Percentiles rank a stretch among this genome's conserved stretches.
Evolutionary conservation across 2,113 vertebrate genomes (phyloP).

Genomic region (Chelonoidis abingdonii): DNA sequence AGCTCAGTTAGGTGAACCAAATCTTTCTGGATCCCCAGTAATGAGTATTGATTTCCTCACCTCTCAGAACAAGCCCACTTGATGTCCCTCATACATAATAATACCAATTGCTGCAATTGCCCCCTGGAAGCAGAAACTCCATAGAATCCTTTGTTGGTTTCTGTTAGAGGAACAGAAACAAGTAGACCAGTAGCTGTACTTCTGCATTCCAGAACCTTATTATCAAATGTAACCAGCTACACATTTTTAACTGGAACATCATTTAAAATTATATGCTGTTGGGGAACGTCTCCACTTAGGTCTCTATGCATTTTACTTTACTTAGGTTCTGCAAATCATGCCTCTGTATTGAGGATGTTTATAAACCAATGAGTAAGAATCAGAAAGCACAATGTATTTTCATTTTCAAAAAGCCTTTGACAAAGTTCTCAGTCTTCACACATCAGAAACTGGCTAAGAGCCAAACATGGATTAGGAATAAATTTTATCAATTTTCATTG

Average conservation of each 20-base stretch:
- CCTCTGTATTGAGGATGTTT: background rate
- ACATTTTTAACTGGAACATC: background rate
- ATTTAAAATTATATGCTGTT: too few relatives aligned
- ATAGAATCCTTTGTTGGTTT: background rate
- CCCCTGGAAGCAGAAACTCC: background rate
- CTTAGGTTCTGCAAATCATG: background rate
- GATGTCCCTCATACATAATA: fast-evolving
- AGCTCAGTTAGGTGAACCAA: background rate
- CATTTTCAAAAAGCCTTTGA: background rate
- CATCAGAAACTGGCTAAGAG: too few relatives aligned
- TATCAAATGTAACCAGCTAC: background rate
- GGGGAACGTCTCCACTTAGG: background rate
- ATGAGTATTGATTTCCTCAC: fast-evolving
- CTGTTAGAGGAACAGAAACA: background rate
- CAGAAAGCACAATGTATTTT: background rate
- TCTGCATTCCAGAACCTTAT: background rate
- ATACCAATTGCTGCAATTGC: fast-evolving
- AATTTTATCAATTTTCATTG: too few relatives aligned
- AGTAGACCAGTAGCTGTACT: background rate
- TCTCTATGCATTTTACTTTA: background rate
- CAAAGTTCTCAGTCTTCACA: background rate
- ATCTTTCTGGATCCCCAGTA: background rate
- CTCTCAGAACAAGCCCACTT: background rate
- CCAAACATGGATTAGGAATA: background rate
- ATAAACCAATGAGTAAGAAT: background rate